These are phyloP conservation scores for Palythoa grandiflora DNA, from an alignment of 92 coral and sea anemone species.

Conservation along the genomic window DNA sequence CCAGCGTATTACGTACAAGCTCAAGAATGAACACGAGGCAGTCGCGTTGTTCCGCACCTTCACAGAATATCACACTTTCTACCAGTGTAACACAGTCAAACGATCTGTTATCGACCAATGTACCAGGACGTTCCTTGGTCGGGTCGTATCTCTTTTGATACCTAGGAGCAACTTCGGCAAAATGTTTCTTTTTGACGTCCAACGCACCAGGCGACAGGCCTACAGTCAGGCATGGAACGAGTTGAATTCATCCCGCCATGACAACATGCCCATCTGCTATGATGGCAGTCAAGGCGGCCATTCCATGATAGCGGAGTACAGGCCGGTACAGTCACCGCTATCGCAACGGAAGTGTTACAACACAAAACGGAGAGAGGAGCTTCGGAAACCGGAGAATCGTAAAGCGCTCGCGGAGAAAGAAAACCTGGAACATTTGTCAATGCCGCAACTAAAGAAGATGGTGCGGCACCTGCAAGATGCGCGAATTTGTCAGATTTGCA, in stretches of 20 bases:
- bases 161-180: constrained; percentile 87
- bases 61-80: constrained; percentile 98
- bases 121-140: constrained; percentile 91
- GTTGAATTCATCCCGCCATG: constrained; percentile 78
- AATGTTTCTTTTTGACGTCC: constrained; percentile 91
- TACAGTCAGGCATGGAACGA: constrained; percentile 97
- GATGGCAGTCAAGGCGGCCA: constrained; percentile 62
- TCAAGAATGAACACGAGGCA: constrained; percentile 91
- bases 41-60: constrained; percentile 95
- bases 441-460: constrained; percentile 83
- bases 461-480: constrained; percentile 97
- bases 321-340: constrained; percentile 98
- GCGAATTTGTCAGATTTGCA: constrained; percentile 95
- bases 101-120: constrained; percentile 97
- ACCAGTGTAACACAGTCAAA: constrained; percentile 95
- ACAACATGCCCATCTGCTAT: constrained; percentile 66
- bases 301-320: constrained; percentile 79
- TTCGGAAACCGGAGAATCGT: constrained; percentile 64
- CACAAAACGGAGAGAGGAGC: constrained; percentile 64
- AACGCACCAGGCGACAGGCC: constrained; percentile 97
- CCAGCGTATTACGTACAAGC: constrained; percentile 92
- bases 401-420: constrained; percentile 68
- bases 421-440: constrained; percentile 72
- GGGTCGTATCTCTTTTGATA: constrained; percentile 77
- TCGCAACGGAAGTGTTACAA: constrained; percentile 84